Conservation (phyloP, 2,113 vertebrate genomes). For the Pelvicachromis taeniatus region DNA sequence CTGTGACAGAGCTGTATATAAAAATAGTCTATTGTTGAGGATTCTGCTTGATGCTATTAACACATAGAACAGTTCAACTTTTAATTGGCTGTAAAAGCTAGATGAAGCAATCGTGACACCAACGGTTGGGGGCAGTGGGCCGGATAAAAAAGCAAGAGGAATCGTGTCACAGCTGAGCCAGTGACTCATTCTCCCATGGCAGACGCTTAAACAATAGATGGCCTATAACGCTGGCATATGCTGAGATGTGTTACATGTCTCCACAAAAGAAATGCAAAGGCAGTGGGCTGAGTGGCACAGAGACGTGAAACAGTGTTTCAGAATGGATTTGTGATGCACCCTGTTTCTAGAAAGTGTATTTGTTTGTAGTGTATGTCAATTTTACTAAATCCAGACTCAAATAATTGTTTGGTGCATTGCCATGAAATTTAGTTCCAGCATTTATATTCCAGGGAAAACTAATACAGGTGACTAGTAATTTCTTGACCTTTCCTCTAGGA, state of each 20-base stretch:
- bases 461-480: neutral
- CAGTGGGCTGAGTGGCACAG: neutral
- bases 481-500: neutral
- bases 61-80: slow-evolving; percentile 32
- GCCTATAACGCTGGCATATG: slow-evolving; percentile 31
- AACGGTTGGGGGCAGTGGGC: neutral
- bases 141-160: slow-evolving; percentile 23
- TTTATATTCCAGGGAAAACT: neutral
- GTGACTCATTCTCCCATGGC: slow-evolving; percentile 44
- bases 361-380: neutral
- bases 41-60: slow-evolving; percentile 28
- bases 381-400: neutral
- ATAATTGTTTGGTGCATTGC: neutral
- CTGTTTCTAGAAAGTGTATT: neutral
- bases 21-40: neutral
- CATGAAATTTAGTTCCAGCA: neutral
- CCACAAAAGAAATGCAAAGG: neutral
- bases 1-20: slow-evolving; percentile 16
- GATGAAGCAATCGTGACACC: slow-evolving; percentile 42
- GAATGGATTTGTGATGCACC: neutral
- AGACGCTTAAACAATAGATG: slow-evolving; percentile 10
- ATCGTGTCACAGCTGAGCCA: slow-evolving; percentile 27
- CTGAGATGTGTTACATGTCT: slow-evolving; percentile 9
- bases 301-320: neutral
- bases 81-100: slow-evolving; percentile 44